A percentile compares a stretch with the other conserved stretches of the same genome.
phyloP scores from a whole-genome alignment of 1,140 invertebrate genomes.

The Lucilia sericata region DNA sequence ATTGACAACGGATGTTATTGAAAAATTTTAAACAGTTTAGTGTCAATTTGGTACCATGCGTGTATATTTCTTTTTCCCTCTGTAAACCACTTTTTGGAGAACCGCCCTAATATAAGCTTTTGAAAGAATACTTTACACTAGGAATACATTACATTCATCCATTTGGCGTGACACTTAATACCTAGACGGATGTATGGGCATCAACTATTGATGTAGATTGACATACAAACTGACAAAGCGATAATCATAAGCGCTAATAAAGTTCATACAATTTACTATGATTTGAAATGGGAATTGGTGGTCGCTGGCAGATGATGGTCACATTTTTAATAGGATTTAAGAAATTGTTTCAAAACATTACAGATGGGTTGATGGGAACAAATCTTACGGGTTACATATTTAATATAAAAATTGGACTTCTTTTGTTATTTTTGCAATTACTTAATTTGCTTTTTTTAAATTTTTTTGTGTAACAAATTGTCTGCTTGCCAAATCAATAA shows the following conservation, averaged over 20 bases:
- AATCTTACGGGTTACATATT: background rate
- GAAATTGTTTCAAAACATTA: background rate
- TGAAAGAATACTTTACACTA: too few relatives aligned
- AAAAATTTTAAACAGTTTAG: too few relatives aligned
- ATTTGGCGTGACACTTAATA: background rate
- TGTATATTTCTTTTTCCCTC: too few relatives aligned
- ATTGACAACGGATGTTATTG: too few relatives aligned
- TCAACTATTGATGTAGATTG: conserved; percentile 8
- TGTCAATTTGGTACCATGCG: too few relatives aligned
- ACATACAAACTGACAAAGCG: background rate
- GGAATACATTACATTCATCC: too few relatives aligned
- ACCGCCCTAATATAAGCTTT: too few relatives aligned
- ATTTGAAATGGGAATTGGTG: background rate
- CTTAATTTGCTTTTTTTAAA: background rate
- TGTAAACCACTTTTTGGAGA: too few relatives aligned
- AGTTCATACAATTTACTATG: background rate
- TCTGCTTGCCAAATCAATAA: background rate
- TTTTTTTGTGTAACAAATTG: background rate
- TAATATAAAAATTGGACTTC: too few relatives aligned
- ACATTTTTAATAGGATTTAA: background rate
- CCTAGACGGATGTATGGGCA: background rate
- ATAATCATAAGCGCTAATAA: background rate
- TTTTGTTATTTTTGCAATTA: background rate
- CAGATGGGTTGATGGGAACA: background rate
- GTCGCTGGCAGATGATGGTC: background rate